phyloP scores from a whole-genome alignment of 2,113 vertebrate species.

The Macaca nemestrina region DNA sequence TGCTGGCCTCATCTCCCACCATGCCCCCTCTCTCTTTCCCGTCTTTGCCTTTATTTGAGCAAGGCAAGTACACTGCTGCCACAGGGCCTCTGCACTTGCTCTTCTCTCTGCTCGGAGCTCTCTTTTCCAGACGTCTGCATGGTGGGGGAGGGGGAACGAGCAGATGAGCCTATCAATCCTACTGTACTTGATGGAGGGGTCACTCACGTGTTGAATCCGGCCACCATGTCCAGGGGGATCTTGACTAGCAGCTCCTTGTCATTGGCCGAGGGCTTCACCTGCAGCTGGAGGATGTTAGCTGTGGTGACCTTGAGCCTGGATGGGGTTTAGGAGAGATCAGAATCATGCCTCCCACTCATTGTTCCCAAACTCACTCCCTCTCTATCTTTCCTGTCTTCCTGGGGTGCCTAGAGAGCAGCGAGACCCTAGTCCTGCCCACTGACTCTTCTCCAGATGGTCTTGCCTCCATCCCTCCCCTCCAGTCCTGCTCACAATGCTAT shows the following conservation, averaged over 20 bases:
- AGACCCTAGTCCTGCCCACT: neutral
- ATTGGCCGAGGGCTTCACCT: neutral
- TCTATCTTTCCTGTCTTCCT: neutral
- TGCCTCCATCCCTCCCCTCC: neutral
- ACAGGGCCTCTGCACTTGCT: neutral
- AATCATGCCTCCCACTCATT: neutral
- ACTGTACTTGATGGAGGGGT: neutral
- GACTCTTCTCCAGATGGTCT: neutral
- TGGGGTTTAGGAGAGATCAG: neutral
- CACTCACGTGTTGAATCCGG: conserved; percentile 74
- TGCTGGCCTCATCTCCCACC: neutral
- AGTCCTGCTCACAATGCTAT: neutral
- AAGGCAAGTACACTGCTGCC: neutral
- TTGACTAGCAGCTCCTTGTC: conserved; percentile 30
- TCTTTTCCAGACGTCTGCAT: neutral
- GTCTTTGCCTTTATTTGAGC: neutral
- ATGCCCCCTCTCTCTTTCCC: fast-evolving
- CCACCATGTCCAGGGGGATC: conserved; percentile 67
- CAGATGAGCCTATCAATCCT: neutral
- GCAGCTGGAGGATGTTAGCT: conserved; percentile 56
- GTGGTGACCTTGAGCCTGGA: conserved; percentile 72
- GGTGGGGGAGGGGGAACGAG: neutral
- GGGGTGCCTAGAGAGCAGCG: neutral
- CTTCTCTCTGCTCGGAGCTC: neutral
- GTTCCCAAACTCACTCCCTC: neutral